Evolutionary conservation across 2,113 vertebrate species (phyloP).

Genomic region (Eptesicus fuscus): DNA sequence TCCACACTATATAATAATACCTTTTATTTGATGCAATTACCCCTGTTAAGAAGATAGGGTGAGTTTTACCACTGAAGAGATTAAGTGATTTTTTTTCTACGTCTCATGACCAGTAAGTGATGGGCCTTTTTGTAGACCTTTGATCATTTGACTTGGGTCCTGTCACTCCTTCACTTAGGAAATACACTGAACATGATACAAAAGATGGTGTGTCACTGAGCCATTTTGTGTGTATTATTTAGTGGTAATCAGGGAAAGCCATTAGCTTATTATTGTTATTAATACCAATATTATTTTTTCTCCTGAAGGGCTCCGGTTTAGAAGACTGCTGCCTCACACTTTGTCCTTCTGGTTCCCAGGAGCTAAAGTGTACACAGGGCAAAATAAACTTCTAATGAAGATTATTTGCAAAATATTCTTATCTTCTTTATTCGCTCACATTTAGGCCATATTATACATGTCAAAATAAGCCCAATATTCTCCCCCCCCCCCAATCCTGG

Average conservation of each 20-base stretch:
- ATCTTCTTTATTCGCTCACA: background rate
- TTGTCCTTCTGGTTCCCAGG: background rate
- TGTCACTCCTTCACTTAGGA: background rate
- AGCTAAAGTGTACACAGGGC: background rate
- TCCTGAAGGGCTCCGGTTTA: background rate
- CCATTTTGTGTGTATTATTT: background rate
- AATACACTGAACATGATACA: background rate
- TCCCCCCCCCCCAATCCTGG: background rate
- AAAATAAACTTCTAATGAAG: background rate
- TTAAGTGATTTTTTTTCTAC: background rate
- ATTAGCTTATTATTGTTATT: background rate
- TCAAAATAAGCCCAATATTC: background rate
- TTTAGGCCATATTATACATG: background rate
- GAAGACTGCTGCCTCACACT: background rate
- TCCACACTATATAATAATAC: background rate
- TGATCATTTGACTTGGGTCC: background rate
- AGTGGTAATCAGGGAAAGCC: background rate
- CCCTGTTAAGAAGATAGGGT: background rate
- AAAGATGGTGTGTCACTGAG: background rate
- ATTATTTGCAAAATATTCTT: constrained; percentile 6
- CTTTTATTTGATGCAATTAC: background rate
- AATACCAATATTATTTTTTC: background rate
- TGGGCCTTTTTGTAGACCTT: background rate
- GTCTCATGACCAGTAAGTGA: background rate
- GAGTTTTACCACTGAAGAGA: background rate